Evolutionary conservation across 2,113 vertebrate species (phyloP).

Genomic region (Leptosomus discolor): DNA sequence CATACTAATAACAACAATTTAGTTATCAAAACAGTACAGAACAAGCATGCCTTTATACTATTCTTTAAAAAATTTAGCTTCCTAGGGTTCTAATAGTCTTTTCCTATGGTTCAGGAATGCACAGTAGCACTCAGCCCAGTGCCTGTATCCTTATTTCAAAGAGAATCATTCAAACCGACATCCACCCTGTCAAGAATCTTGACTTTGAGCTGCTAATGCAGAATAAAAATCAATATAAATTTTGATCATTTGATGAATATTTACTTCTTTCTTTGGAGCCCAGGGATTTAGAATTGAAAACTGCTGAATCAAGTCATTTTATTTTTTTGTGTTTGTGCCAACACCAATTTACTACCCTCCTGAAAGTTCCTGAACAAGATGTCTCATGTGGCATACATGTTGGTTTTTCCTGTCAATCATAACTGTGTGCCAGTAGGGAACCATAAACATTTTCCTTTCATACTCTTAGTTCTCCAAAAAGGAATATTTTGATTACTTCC

Average conservation of each 20-base stretch:
- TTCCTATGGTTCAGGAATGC: constrained; percentile 73
- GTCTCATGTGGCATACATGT: constrained; percentile 78
- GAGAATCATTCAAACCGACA: constrained; percentile 83
- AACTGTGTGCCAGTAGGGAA: constrained; percentile 74
- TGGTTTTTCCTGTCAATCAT: constrained; percentile 84
- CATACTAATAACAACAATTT: constrained; percentile 76
- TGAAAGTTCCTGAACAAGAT: constrained; percentile 82
- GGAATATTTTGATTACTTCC: constrained; percentile 73
- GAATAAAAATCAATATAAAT: constrained; percentile 91
- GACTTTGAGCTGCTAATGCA: constrained; percentile 87
- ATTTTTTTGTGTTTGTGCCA: constrained; percentile 87
- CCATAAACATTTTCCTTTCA: constrained; percentile 80
- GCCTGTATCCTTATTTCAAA: constrained; percentile 83
- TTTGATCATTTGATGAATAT: constrained; percentile 91
- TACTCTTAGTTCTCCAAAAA: constrained; percentile 71
- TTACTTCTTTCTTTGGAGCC: constrained; percentile 78
- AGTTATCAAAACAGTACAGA: constrained; percentile 76
- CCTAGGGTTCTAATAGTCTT: constrained; percentile 72
- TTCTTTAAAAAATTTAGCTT: constrained; percentile 73
- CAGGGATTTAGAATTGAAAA: constrained; percentile 79
- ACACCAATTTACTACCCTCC: constrained; percentile 85
- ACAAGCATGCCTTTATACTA: constrained; percentile 68
- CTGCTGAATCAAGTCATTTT: constrained; percentile 90
- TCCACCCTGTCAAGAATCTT: constrained; percentile 76
- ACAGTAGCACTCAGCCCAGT: constrained; percentile 60